Conservation (phyloP, 2,797 vertebrate genomes). For the Delichon dasypus region DNA sequence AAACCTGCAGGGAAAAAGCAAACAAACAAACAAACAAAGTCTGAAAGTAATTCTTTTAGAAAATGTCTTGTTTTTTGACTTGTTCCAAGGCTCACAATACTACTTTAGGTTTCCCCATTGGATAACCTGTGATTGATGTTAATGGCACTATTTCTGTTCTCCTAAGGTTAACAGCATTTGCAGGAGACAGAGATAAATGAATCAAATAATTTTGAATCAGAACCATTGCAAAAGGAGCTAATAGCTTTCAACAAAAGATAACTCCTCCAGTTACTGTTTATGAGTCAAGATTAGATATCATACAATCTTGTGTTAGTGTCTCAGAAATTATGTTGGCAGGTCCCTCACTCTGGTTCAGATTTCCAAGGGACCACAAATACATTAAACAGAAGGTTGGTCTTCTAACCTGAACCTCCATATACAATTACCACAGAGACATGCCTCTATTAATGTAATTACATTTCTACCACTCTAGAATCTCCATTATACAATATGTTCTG, state of each 20-base stretch:
- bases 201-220: neutral
- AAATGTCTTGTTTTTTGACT: neutral
- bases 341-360: neutral
- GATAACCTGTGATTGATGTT: neutral
- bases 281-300: neutral
- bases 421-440: neutral
- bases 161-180: neutral
- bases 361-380: neutral
- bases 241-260: neutral
- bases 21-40: neutral
- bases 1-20: no score
- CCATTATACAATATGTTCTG: neutral
- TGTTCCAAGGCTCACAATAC: neutral
- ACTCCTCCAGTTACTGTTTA: neutral
- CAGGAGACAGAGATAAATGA: neutral
- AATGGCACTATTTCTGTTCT: neutral
- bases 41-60: neutral
- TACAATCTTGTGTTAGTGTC: neutral
- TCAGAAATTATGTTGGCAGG: neutral
- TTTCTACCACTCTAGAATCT: neutral
- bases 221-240: neutral
- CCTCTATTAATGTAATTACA: slow-evolving; percentile 7
- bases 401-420: neutral
- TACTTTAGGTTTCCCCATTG: neutral
- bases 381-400: neutral